Conservation (phyloP, 2,888 invertebrate genomes). For the Eugnorisma glareosa region DNA sequence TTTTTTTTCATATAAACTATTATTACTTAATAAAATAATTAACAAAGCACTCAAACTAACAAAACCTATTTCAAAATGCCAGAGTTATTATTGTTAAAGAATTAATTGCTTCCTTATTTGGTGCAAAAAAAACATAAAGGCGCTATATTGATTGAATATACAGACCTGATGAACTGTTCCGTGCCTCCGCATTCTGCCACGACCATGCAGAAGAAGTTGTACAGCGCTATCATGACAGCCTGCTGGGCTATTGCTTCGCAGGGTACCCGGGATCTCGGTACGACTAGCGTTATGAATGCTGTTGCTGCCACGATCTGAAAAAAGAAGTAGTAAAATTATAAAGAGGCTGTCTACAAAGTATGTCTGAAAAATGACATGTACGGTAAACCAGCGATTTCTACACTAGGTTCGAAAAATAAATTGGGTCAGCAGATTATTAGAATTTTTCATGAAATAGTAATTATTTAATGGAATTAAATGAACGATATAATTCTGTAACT, state of each 20-base stretch:
- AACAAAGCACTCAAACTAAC: constrained; percentile 36
- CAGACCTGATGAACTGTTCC: constrained; percentile 89
- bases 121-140: constrained; percentile 43
- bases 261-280: constrained; percentile 92
- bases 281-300: constrained; percentile 90
- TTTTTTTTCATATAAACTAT: constrained; percentile 9
- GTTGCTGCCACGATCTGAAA: constrained; percentile 91
- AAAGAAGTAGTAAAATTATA: constrained; percentile 60
- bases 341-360: background rate
- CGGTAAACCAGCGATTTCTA: background rate
- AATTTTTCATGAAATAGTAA: no score
- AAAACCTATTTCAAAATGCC: constrained; percentile 48
- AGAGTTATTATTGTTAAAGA: constrained; percentile 55
- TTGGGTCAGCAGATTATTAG: background rate
- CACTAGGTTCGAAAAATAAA: background rate
- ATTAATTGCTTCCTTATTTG: constrained; percentile 61
- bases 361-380: background rate
- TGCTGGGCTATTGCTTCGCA: constrained; percentile 93
- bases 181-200: constrained; percentile 92
- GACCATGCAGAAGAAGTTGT: constrained; percentile 92
- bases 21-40: constrained; percentile 37
- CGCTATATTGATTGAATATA: constrained; percentile 35
- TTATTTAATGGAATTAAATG: no score
- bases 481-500: no score
- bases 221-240: constrained; percentile 92